Percentiles rank a stretch among this genome's conserved stretches.
phyloP scores from a whole-genome alignment of 2,888 invertebrate genomes.

The Cerastis leucographa region DNA sequence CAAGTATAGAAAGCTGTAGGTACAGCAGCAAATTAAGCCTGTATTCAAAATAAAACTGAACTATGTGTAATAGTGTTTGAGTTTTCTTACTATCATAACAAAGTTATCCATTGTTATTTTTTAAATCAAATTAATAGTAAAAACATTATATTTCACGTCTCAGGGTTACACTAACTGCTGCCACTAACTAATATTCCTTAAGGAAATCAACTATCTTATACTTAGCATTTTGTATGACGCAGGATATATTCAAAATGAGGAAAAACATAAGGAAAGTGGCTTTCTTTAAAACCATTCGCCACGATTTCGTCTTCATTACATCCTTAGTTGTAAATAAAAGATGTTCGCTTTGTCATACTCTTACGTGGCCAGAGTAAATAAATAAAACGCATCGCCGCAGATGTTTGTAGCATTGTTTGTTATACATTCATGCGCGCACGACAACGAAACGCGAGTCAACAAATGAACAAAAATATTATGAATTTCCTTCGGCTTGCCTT shows the following conservation, averaged over 20 bases:
- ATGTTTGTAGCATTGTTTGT: neutral
- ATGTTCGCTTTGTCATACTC: conserved; percentile 21
- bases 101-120: no score
- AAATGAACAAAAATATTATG: conserved; percentile 3
- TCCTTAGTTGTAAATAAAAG: conserved; percentile 6
- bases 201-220: neutral
- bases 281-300: conserved; percentile 11
- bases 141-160: neutral
- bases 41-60: neutral
- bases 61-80: no score
- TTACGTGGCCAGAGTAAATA: neutral
- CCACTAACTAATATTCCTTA: neutral
- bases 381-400: neutral
- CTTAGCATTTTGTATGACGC: neutral
- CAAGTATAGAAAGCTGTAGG: neutral
- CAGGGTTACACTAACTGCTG: neutral
- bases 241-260: neutral
- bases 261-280: conserved; percentile 26
- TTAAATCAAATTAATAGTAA: neutral
- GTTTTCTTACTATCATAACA: neutral
- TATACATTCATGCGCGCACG: conserved; percentile 21
- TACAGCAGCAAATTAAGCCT: neutral
- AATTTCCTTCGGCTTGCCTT: neutral
- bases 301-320: neutral
- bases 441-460: no score